Percentiles rank a stretch among this genome's conserved stretches.
phyloP scores from a whole-genome alignment of 2,888 invertebrate genomes.

The Pardosa pseudoannulata region DNA sequence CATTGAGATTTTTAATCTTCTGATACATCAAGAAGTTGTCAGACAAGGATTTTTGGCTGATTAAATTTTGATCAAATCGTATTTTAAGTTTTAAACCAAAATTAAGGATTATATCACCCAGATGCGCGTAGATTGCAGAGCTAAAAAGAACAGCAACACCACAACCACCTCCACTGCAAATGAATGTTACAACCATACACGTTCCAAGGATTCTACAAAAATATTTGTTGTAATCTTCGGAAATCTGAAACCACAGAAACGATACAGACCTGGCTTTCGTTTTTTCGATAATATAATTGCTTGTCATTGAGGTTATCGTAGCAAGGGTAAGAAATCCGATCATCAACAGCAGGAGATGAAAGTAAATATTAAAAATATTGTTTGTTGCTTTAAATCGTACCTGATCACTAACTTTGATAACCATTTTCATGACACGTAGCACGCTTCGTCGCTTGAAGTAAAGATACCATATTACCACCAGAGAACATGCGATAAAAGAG shows the following conservation, averaged over 20 bases:
- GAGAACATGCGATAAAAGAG: not conserved
- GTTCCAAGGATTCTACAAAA: not conserved
- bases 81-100: slow-evolving; percentile 16
- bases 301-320: not conserved
- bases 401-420: not conserved
- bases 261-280: not conserved
- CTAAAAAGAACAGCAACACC: not conserved
- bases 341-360: not conserved
- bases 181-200: not conserved
- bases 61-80: not conserved
- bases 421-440: not conserved
- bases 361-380: not conserved
- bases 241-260: not conserved
- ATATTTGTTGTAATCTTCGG: not conserved
- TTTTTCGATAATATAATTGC: not conserved
- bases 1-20: not conserved
- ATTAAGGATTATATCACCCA: slow-evolving; percentile 6
- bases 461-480: not conserved
- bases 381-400: not conserved
- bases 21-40: slow-evolving; percentile 23
- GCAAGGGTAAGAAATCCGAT: not conserved
- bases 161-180: not conserved
- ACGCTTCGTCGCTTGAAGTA: not conserved
- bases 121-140: slow-evolving; percentile 23
- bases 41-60: not conserved